Evolutionary conservation across 2,797 vertebrate species (phyloP).

Genomic region (Labeo calbasu): DNA sequence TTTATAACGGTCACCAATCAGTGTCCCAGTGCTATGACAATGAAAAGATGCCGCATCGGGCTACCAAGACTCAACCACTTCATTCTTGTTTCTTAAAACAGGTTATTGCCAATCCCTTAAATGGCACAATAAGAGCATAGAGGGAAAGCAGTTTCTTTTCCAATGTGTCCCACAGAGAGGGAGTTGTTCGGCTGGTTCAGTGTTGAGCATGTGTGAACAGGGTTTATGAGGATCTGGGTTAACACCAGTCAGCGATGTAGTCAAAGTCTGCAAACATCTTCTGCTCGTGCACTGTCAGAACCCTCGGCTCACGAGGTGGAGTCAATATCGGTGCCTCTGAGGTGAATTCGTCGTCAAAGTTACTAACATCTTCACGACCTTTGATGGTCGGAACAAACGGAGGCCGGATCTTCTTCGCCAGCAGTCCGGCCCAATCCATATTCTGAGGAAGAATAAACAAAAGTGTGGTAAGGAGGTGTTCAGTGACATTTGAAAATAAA

Average conservation of each 20-base stretch:
- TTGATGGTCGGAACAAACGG: constrained; percentile 94
- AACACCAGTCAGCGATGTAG: constrained; percentile 99
- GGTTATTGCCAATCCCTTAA: constrained; percentile 71
- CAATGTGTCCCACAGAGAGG: constrained; percentile 57
- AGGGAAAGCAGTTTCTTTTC: constrained; percentile 23
- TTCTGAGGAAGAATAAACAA: constrained; percentile 72
- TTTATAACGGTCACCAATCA: constrained; percentile 48
- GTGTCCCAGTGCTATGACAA: constrained; percentile 83
- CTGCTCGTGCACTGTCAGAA: constrained; percentile 90
- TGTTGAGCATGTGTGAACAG: constrained; percentile 63
- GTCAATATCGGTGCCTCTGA: constrained; percentile 97
- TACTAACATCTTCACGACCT: constrained; percentile 94
- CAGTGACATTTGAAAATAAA: neutral
- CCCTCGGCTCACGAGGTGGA: constrained; percentile 93
- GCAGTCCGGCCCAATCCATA: constrained; percentile 90
- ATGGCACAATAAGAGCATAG: constrained; percentile 78
- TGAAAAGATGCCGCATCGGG: constrained; percentile 66
- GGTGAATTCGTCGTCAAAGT: constrained; percentile 99
- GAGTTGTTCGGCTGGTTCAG: constrained; percentile 76
- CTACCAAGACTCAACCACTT: constrained; percentile 60
- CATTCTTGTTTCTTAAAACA: constrained; percentile 25
- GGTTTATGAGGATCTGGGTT: constrained; percentile 67
- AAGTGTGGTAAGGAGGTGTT: neutral
- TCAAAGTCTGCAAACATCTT: constrained; percentile 96
- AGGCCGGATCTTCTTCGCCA: constrained; percentile 95